Percentiles rank a stretch among this genome's conserved stretches.
These are phyloP conservation scores for Eupristina koningsbergeri DNA, from an alignment of 1,140 invertebrate genomes.

Conservation along the genomic window DNA sequence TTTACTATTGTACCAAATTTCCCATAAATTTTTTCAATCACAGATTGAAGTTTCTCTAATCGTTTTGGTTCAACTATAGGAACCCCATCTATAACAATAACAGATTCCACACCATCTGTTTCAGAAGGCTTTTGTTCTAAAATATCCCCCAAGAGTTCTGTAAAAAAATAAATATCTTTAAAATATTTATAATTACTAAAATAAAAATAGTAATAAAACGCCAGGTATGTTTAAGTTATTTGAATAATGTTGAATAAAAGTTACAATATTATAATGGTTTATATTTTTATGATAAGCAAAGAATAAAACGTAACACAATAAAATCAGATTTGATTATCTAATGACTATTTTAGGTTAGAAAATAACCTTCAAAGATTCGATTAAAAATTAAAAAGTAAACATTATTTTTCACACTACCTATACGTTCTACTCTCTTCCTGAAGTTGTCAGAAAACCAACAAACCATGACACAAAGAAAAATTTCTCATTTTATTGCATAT, in stretches of 20 bases:
- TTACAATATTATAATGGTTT: too few relatives aligned
- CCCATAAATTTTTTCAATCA: slow-evolving; percentile 93
- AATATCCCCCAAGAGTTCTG: slow-evolving; percentile 92
- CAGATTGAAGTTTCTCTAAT: slow-evolving; percentile 92
- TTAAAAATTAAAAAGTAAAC: background rate
- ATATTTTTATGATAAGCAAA: too few relatives aligned
- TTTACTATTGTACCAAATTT: slow-evolving; percentile 94
- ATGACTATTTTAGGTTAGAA: slow-evolving; percentile 6
- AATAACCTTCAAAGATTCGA: slow-evolving; percentile 14
- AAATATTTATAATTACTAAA: too few relatives aligned
- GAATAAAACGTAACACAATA: background rate
- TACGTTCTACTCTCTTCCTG: background rate
- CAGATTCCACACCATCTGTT: slow-evolving; percentile 95
- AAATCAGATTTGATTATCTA: background rate
- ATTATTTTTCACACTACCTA: background rate
- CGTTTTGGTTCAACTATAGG: slow-evolving; percentile 94
- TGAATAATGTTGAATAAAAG: too few relatives aligned
- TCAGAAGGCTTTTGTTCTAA: slow-evolving; percentile 91
- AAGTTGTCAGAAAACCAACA: background rate
- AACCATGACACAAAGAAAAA: background rate
- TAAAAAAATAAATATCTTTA: slow-evolving; percentile 57
- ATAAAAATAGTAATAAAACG: too few relatives aligned
- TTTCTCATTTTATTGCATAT: too few relatives aligned
- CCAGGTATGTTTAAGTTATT: too few relatives aligned
- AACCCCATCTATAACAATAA: slow-evolving; percentile 96